Evolutionary conservation across 2,797 vertebrate species (phyloP), one percentile per base, ranked within the genome.

Genomic region (Sebastes trivittatus): DNA sequence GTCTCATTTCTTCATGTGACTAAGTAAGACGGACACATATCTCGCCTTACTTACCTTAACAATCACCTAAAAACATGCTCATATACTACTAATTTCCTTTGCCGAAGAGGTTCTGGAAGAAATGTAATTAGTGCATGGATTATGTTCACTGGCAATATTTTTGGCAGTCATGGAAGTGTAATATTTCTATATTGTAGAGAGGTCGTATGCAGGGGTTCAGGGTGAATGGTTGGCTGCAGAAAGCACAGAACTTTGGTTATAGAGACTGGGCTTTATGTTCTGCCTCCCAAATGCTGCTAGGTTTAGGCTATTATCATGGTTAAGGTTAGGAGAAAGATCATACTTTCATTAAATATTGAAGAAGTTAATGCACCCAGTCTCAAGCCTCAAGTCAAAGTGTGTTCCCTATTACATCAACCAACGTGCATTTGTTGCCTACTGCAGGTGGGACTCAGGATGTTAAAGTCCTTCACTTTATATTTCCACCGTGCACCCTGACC

Each of bases 101-200:
- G 18, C 38, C 6, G 4, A 18, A 11, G 27, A 52, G 10, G 11
- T 62, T 73, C 4, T 69, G 9, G 6, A 18, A 27, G 29, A 66
- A 27, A 55, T 62, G 16, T 34, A 58, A 54, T 59, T 38, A 8
- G 29, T 75, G 27, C 25, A 9, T 75, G 18, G 34, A 77, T 75
- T 66, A 34, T 67, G 55, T 65, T 64, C 22, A 64, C 59, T 55
- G 38, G 22, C 52, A 72, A 59, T 63, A 69, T 58, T 58, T 72
- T 72, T 71, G 62, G 10, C n/a, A 54, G 7, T 54, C 27, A 25
- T 20, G 20, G 16, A 38, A 63, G 11, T 34, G 59, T 60, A 49
- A 65, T 58, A 71, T 66, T 72, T 58, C 42, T 25, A 4, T 58
- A 55, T 34, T 67, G 38, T 67, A 38, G 4, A 52, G 34, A 58